phyloP scores from a whole-genome alignment of 2,797 vertebrate genomes.

The Antennarius maculatus region DNA sequence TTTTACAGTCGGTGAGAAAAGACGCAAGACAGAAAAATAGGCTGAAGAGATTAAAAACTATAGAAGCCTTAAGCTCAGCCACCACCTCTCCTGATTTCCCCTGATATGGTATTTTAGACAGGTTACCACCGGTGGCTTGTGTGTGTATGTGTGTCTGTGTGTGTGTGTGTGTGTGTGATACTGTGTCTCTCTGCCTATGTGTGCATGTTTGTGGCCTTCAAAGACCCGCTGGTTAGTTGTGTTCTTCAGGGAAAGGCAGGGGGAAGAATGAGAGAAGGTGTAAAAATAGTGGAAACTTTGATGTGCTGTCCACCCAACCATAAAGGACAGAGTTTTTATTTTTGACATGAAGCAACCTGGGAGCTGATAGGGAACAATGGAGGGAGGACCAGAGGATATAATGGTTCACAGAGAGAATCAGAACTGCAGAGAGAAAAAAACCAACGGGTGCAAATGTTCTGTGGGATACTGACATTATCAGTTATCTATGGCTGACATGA shows the following conservation, averaged over 20 bases:
- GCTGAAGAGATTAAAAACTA: slow-evolving; percentile 19
- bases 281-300: slow-evolving; percentile 47
- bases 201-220: slow-evolving; percentile 24
- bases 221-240: slow-evolving; percentile 31
- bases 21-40: slow-evolving; percentile 25
- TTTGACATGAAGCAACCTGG: slow-evolving; percentile 51
- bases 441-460: slow-evolving; percentile 36
- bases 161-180: not conserved
- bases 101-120: slow-evolving; percentile 58
- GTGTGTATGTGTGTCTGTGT: slow-evolving; percentile 34
- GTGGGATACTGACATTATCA: slow-evolving; percentile 47
- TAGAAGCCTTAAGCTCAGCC: slow-evolving; percentile 51
- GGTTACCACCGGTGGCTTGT: slow-evolving; percentile 31
- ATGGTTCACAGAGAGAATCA: slow-evolving; percentile 19
- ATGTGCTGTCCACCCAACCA: slow-evolving; percentile 64
- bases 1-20: slow-evolving; percentile 27
- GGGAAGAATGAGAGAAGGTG: slow-evolving; percentile 20
- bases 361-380: slow-evolving; percentile 23
- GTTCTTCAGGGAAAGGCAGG: slow-evolving; percentile 39
- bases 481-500: slow-evolving; percentile 45
- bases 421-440: slow-evolving; percentile 5
- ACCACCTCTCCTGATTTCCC: slow-evolving; percentile 64
- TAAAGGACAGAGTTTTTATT: slow-evolving; percentile 60
- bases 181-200: not conserved
- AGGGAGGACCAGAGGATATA: slow-evolving; percentile 10